Conservation (phyloP, 2,113 vertebrate species). For the Ictalurus punctatus region DNA sequence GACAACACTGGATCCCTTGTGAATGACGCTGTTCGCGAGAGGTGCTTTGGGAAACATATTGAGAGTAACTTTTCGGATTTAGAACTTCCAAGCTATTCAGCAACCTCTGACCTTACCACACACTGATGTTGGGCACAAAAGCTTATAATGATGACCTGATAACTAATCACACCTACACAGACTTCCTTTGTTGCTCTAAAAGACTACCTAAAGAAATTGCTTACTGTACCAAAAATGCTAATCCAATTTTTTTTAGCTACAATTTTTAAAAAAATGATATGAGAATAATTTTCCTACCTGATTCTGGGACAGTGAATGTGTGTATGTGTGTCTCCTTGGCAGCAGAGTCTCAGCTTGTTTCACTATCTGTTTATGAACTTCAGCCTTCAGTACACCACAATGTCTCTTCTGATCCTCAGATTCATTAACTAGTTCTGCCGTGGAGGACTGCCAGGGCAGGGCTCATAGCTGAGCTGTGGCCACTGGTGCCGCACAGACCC, state of each 20-base stretch:
- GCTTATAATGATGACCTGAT: not conserved
- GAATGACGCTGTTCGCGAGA: constrained; percentile 28
- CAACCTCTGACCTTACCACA: not conserved
- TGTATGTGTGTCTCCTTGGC: constrained; percentile 21
- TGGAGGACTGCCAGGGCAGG: constrained; percentile 18
- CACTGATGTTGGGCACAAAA: not conserved
- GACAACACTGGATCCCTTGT: constrained; percentile 32
- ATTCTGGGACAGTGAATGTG: not conserved
- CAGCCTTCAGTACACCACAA: constrained; percentile 36
- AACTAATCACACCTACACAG: not conserved
- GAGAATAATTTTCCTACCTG: constrained; percentile 47
- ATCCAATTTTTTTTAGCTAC: not conserved
- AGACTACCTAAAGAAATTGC: not conserved
- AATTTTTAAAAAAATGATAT: not conserved
- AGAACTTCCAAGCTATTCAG: not conserved
- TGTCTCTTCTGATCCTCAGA: constrained; percentile 37
- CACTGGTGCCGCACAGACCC: not conserved
- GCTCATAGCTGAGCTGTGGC: not conserved
- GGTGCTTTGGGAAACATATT: constrained; percentile 14
- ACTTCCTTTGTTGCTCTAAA: not conserved
- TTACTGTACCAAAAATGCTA: not conserved
- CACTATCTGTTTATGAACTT: constrained; percentile 51
- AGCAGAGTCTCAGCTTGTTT: constrained; percentile 16
- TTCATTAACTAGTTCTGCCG: constrained; percentile 57
- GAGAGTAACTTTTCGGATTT: not conserved